phyloP scores from a whole-genome alignment of 2,797 vertebrate genomes.

The Cuculus canorus region DNA sequence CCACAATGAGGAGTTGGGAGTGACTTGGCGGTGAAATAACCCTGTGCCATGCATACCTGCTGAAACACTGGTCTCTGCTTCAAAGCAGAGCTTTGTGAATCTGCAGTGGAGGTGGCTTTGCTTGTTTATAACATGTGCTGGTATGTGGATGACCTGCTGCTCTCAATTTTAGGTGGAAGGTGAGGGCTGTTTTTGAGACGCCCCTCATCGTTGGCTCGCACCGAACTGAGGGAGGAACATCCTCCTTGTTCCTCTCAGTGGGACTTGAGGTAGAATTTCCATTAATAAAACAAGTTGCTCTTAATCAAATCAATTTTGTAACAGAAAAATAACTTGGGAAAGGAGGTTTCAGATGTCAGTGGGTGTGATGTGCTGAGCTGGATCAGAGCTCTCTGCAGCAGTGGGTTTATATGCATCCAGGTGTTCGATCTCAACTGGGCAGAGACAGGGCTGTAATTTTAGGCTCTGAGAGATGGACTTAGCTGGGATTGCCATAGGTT shows the following conservation, averaged over 20 bases:
- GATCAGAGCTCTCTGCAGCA: not conserved
- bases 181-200: not conserved
- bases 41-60: not conserved
- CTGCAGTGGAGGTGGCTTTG: not conserved
- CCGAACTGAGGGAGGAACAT: not conserved
- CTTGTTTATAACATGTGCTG: not conserved
- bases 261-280: not conserved
- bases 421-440: not conserved
- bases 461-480: not conserved
- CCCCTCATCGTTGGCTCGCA: not conserved
- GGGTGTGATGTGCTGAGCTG: not conserved
- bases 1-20: not conserved
- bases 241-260: accelerated
- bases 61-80: not conserved
- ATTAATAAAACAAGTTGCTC: not conserved
- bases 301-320: not conserved
- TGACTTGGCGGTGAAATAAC: not conserved
- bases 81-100: not conserved
- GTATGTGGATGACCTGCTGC: not conserved
- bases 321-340: not conserved
- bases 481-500: not conserved
- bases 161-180: not conserved
- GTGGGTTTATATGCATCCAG: not conserved
- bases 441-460: not conserved
- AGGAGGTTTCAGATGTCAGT: not conserved